Base-by-base conservation (phyloP, 2,888 invertebrate species). In the Phymatocera aterrima region DNA sequence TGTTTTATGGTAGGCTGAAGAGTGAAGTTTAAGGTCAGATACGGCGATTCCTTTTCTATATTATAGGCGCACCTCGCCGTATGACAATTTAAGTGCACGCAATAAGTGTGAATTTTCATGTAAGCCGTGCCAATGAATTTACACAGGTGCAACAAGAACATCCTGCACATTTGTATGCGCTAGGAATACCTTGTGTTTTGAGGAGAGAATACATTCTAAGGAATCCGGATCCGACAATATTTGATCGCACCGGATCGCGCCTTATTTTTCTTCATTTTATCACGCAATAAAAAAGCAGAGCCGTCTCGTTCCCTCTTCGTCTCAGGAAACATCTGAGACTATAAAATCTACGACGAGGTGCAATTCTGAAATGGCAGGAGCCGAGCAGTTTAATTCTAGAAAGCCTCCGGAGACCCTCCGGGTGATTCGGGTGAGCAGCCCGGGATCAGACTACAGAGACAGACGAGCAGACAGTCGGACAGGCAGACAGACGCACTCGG, bases 361-460 rank as follows among this genome's bases (percentile, higher is more conserved):
- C 57, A 74, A 74, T 78, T 40, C 68, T 60, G 72, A 46, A 61
- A 78, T 61, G 78, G 78, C 60, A 78, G 74, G 70, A 79, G 79
- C 78, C 79, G 57, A 75, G 78, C 81, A 81, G 80, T 82, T 82
- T 82, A 82, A 82, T 81, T 82, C 78, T 79, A 81, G 81, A 80
- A 81, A 79, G 81, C 82, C 81, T 79, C 79, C 80, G 79, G 80
- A 78, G 78, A 80, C 61, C 77, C 80, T 78, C 74, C 40, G 54
- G 80, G 79, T 81, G 77, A 81, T 82, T 79, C 79, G 79, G 77
- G 78, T 79, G 40, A 75, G 57, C 24, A 40, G 21, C 75, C 40
- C 57, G 57, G 43, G 75, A 75, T 75, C 75, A 75, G 75, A 75
- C 61, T 64, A 3, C 57, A 75, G n/a, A 75, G 75, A 75, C 79